Conservation (phyloP, 2,113 vertebrate genomes). For the Daboia siamensis region DNA sequence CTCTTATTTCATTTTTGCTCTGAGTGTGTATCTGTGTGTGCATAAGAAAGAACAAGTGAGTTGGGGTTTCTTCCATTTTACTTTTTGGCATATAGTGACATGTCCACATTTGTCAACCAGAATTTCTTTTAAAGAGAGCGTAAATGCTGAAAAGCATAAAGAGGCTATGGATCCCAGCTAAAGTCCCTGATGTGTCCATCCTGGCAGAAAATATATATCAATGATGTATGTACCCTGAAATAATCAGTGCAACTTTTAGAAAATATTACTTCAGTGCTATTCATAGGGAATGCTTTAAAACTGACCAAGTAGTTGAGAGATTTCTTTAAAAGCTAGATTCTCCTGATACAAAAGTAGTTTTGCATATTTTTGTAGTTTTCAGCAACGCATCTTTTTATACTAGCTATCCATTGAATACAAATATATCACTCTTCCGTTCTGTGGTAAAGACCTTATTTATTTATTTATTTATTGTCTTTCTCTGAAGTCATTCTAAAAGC, state of each 20-base stretch:
- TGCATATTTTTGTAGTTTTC: slow-evolving; percentile 46
- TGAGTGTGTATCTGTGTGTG: not conserved
- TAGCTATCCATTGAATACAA: not conserved
- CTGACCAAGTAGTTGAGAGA: not conserved
- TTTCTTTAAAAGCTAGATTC: slow-evolving; percentile 7
- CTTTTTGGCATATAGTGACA: not conserved
- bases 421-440: slow-evolving; percentile 19
- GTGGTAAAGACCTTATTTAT: slow-evolving; percentile 6
- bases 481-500: slow-evolving; percentile 39
- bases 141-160: not conserved
- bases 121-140: not conserved
- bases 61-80: not conserved
- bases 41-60: not conserved
- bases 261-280: accelerated
- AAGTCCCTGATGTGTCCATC: slow-evolving; percentile 15
- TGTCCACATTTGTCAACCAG: not conserved
- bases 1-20: not conserved
- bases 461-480: slow-evolving; percentile 36
- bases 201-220: not conserved
- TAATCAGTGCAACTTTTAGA: not conserved
- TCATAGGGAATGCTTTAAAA: slow-evolving; percentile 7
- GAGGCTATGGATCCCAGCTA: not conserved
- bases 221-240: not conserved
- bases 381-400: slow-evolving; percentile 26
- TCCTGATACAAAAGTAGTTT: slow-evolving; percentile 26